Conservation (phyloP, 2,888 invertebrate species). For the Uloborus plumipes region DNA sequence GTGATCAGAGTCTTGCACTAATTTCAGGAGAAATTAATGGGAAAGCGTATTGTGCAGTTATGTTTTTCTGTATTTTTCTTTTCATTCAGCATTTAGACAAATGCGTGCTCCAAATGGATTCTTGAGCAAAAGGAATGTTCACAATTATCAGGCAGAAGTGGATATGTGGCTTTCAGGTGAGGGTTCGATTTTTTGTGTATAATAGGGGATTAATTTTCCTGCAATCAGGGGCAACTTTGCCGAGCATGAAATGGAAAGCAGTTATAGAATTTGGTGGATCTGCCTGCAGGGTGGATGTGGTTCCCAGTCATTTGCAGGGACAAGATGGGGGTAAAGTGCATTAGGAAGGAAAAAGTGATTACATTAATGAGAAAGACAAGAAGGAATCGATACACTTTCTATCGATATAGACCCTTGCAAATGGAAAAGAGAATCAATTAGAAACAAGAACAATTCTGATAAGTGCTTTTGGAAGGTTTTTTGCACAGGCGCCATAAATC, state of each 20-base stretch:
- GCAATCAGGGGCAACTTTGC: too few species aligned
- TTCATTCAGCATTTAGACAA: too few species aligned
- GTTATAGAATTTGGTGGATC: neutral
- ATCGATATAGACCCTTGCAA: slow-evolving; percentile 33
- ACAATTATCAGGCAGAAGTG: neutral
- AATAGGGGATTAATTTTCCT: too few species aligned
- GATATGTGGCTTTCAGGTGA: too few species aligned
- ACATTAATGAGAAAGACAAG: slow-evolving; percentile 45
- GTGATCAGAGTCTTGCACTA: too few species aligned
- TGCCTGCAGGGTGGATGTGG: neutral
- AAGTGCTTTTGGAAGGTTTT: slow-evolving; percentile 33
- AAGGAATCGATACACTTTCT: slow-evolving; percentile 37
- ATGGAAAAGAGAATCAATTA: slow-evolving; percentile 52
- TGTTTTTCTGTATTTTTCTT: too few species aligned
- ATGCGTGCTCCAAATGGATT: too few species aligned
- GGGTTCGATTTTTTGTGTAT: too few species aligned
- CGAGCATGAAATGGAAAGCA: neutral
- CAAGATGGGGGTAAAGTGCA: neutral
- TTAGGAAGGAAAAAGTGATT: slow-evolving; percentile 16
- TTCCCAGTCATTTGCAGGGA: neutral
- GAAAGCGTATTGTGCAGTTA: too few species aligned
- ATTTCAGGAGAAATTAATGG: too few species aligned
- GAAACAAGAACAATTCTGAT: slow-evolving; percentile 48
- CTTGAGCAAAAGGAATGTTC: too few species aligned
- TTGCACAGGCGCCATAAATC: slow-evolving; percentile 39